Conservation (phyloP, 2,888 invertebrate genomes). For the Gonocerus acuteangulatus region DNA sequence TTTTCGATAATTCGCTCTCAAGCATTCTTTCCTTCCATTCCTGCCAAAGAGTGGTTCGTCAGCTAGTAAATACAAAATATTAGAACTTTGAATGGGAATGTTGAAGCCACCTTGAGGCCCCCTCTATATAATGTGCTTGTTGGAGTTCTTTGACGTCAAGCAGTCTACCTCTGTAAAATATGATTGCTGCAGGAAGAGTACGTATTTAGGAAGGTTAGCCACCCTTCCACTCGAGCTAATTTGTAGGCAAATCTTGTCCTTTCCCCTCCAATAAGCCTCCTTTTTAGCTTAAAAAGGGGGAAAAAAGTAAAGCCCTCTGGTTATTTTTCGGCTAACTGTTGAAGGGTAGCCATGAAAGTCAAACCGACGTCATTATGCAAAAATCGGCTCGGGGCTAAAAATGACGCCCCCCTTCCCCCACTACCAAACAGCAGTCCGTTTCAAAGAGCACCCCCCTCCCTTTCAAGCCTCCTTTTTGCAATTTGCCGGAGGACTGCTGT, state of each 20-base stretch:
- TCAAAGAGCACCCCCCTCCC: conserved; percentile 6
- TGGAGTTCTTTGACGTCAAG: no score
- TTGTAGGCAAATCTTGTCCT: background rate
- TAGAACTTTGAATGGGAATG: no score
- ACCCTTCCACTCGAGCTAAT: background rate
- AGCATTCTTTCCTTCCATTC: no score
- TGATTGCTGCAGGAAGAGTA: no score
- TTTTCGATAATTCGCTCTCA: no score
- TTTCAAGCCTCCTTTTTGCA: conserved; percentile 5
- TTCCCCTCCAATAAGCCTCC: background rate
- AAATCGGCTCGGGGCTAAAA: conserved; percentile 21
- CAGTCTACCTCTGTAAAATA: no score
- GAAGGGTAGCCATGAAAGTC: conserved; percentile 13
- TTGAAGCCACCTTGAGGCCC: no score
- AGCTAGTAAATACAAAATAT: no score
- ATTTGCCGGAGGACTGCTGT: conserved; percentile 14
- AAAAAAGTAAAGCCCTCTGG: conserved; percentile 5
- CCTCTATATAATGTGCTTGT: no score
- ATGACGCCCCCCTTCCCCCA: conserved; percentile 20
- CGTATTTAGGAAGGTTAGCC: no score
- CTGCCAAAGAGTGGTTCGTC: no score
- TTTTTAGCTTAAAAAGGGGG: background rate
- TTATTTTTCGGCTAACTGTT: conserved; percentile 4
- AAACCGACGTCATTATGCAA: conserved; percentile 25
- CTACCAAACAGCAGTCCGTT: conserved; percentile 10